These are phyloP conservation scores for Oreotrochilus melanogaster DNA, from an alignment of 2,113 vertebrate genomes.

Conservation along the genomic window DNA sequence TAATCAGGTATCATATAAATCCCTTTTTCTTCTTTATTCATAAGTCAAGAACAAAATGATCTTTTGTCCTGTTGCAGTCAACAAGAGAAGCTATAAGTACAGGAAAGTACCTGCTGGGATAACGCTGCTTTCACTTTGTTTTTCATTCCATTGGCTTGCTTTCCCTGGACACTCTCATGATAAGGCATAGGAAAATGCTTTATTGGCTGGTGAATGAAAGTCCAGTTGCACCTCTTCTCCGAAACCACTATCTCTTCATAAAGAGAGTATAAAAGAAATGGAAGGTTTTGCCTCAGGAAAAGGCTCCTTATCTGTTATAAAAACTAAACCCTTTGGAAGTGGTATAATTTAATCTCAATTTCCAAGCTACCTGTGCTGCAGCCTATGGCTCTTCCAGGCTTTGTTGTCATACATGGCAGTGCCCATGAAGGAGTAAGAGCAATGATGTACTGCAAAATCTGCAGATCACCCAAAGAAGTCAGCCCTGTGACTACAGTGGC, in stretches of 20 bases:
- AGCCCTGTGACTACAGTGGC: background rate
- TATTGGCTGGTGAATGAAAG: background rate
- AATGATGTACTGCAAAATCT: background rate
- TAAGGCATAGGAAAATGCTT: background rate
- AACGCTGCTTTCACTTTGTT: background rate
- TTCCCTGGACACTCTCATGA: background rate
- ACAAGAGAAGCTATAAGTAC: background rate
- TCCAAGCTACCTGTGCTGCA: background rate
- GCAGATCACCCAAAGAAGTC: background rate
- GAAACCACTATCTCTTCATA: background rate
- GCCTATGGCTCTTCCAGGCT: background rate
- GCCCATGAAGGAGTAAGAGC: background rate
- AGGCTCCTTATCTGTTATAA: background rate
- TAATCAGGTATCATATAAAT: background rate
- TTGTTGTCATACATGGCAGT: background rate
- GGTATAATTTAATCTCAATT: background rate
- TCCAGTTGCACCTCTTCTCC: background rate
- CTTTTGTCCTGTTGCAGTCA: slow-evolving; percentile 25
- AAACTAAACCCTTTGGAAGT: background rate
- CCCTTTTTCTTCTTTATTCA: background rate
- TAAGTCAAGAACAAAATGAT: slow-evolving; percentile 39
- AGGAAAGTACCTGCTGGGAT: background rate
- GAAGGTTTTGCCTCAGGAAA: background rate
- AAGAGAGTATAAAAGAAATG: background rate
- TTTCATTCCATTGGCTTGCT: background rate